These are phyloP conservation scores for Phoxinus dragarum DNA, from an alignment of 2,797 vertebrate species.

Conservation along the genomic window DNA sequence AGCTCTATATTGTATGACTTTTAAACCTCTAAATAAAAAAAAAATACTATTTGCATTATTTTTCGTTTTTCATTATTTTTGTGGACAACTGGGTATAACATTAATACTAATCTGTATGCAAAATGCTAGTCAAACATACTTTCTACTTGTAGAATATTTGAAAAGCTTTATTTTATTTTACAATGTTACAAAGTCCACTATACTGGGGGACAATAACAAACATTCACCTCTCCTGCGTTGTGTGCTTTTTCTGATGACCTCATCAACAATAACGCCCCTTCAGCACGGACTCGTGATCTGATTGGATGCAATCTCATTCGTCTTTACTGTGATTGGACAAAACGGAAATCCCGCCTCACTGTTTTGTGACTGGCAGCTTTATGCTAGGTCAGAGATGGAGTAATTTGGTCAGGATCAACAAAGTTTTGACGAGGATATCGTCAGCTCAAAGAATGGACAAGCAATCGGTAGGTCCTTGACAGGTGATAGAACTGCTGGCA, in stretches of 20 bases:
- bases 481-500: background rate
- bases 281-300: background rate
- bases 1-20: slow-evolving; percentile 91
- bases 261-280: slow-evolving; percentile 24
- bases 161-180: background rate
- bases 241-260: background rate
- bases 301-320: slow-evolving; percentile 27
- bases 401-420: slow-evolving; percentile 67
- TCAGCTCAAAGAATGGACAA: slow-evolving; percentile 71
- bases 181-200: background rate
- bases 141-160: background rate
- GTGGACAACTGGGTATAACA: background rate
- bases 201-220: background rate
- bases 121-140: background rate
- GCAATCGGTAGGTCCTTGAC: slow-evolving; percentile 68
- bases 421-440: slow-evolving; percentile 67
- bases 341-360: slow-evolving; percentile 54
- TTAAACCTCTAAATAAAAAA: slow-evolving; percentile 89
- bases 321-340: slow-evolving; percentile 55
- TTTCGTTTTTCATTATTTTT: background rate
- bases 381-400: slow-evolving; percentile 70
- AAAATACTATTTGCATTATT: slow-evolving; percentile 88
- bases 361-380: slow-evolving; percentile 44
- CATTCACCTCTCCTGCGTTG: background rate
- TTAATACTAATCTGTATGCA: background rate